phyloP scores from a whole-genome alignment of 2,113 vertebrate species.

The Myotis davidii region DNA sequence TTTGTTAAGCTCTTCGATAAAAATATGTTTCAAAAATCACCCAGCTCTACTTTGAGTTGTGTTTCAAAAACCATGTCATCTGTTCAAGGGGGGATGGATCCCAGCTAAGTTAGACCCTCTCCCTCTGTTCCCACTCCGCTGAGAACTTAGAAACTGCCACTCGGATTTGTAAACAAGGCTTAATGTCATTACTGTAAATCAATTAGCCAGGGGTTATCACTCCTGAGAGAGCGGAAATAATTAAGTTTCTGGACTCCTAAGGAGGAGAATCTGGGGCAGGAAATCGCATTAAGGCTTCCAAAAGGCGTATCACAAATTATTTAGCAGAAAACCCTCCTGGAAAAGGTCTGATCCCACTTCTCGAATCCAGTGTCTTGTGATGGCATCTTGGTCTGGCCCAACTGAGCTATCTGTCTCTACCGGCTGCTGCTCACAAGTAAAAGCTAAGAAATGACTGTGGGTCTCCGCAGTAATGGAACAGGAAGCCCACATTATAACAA shows the following conservation, averaged over 20 bases:
- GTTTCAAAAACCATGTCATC: not conserved
- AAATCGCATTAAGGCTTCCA: slow-evolving; percentile 48
- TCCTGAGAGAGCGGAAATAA: slow-evolving; percentile 51
- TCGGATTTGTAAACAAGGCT: slow-evolving; percentile 49
- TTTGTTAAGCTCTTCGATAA: not conserved
- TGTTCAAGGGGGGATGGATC: not conserved
- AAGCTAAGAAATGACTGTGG: not conserved
- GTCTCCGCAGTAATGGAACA: not conserved
- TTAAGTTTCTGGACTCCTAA: slow-evolving; percentile 46
- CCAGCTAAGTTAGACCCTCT: not conserved
- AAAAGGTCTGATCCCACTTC: slow-evolving; percentile 33
- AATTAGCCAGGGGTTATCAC: slow-evolving; percentile 39
- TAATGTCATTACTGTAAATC: slow-evolving; percentile 55
- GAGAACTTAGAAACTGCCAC: slow-evolving; percentile 24
- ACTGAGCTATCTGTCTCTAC: not conserved
- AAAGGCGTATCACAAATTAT: not conserved
- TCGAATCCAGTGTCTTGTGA: not conserved
- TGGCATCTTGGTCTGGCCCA: not conserved
- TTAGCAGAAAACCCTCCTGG: not conserved
- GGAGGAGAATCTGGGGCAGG: not conserved
- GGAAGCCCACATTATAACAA: not conserved
- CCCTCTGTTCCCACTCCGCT: not conserved
- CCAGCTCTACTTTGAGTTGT: not conserved
- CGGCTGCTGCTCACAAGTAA: not conserved
- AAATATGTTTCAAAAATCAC: slow-evolving; percentile 14